A percentile compares a stretch with the other conserved stretches of the same genome.
These are phyloP conservation scores for Lineus longissimus DNA, from an alignment of 1,140 invertebrate species.

Conservation along the genomic window DNA sequence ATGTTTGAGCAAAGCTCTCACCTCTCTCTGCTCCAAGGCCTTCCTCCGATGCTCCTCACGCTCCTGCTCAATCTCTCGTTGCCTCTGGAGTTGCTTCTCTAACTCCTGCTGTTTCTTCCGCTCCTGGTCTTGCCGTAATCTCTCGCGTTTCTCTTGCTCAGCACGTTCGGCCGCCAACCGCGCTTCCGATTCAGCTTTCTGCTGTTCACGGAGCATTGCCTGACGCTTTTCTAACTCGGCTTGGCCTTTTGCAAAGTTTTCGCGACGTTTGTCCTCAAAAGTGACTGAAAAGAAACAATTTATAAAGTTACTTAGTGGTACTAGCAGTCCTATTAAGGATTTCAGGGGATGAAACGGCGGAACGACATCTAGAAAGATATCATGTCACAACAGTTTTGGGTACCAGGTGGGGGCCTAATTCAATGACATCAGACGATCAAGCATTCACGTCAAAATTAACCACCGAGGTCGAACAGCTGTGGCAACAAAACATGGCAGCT, in stretches of 20 bases:
- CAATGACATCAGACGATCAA: no score
- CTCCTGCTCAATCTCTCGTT: conserved; percentile 72
- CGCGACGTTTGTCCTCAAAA: conserved; percentile 94
- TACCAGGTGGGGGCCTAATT: no score
- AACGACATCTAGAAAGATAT: no score
- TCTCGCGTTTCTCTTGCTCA: conserved; percentile 80
- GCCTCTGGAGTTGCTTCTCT: conserved; percentile 74
- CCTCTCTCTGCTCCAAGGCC: conserved; percentile 67
- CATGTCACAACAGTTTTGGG: no score
- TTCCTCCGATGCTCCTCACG: conserved; percentile 57
- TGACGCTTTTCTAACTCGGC: conserved; percentile 90
- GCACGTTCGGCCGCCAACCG: conserved; percentile 69
- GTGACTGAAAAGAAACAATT: conserved; percentile 61
- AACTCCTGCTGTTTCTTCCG: conserved; percentile 53
- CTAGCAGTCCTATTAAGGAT: not conserved
- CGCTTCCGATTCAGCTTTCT: conserved; percentile 52
- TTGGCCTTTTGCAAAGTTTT: conserved; percentile 97
- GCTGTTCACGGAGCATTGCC: conserved; percentile 68
- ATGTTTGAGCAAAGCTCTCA: conserved; percentile 22
- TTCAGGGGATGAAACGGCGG: no score
- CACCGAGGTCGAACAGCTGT: no score
- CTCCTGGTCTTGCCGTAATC: conserved; percentile 61
- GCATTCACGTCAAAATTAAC: no score
- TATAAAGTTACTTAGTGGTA: no score
- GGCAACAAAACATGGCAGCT: no score